Evolutionary conservation across 2,888 invertebrate species (phyloP).

Genomic region (Limnephilus marmoratus): DNA sequence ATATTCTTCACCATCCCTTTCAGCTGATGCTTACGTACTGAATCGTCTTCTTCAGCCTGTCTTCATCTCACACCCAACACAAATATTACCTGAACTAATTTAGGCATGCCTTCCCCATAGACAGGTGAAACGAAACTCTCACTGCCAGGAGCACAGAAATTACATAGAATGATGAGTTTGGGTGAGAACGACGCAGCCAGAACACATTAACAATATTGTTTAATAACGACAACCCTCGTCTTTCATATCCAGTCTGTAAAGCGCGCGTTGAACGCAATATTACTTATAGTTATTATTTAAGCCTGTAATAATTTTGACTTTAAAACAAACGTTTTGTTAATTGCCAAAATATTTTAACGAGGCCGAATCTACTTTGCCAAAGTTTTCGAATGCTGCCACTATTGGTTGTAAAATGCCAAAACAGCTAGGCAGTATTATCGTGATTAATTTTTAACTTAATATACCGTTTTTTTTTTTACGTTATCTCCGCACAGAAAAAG

Average conservation of each 20-base stretch:
- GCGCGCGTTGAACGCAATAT: not conserved
- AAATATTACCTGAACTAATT: not conserved
- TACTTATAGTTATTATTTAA: not conserved
- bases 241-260: not conserved
- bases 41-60: not conserved
- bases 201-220: not conserved
- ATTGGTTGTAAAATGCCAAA: too few relatives aligned
- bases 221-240: not conserved
- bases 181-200: not conserved
- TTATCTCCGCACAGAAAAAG: too few relatives aligned
- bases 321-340: not conserved
- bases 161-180: not conserved
- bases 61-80: not conserved
- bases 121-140: not conserved
- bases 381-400: not conserved
- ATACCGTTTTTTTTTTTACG: too few relatives aligned
- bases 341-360: not conserved
- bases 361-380: not conserved
- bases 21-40: not conserved
- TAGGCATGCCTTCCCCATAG: not conserved
- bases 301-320: not conserved
- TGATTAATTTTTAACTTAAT: too few relatives aligned
- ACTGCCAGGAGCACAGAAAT: not conserved
- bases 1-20: not conserved
- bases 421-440: too few relatives aligned